Base-by-base conservation (phyloP, 1,140 invertebrate genomes). In the Lasaia peninsularis region DNA sequence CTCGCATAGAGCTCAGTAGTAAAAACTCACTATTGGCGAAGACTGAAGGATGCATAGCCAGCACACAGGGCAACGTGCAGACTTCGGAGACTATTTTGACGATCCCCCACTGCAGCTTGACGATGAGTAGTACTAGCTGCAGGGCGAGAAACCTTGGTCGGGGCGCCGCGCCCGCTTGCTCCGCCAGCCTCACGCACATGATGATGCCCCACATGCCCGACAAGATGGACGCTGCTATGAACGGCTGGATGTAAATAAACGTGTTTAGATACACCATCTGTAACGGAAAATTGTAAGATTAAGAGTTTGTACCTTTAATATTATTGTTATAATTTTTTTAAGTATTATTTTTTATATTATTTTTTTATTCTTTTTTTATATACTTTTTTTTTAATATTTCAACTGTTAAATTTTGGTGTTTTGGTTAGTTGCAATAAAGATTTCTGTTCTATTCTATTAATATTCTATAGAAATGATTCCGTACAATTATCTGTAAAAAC, bases 131-230 rank as follows among this genome's bases (percentile, higher is more conserved):
- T 0, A 90, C 90, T 24, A 91, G 53, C 62, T 92, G 91, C 2
- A 92, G 63, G 0, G 88, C 88, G 7, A 91, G 40, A 65, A 92
- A 91, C 64, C 91, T 90, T 2, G 72, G 67, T 8, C 62, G 89
- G 62, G 64, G 86, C 65, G 52, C 86, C 67, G 60, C 70, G 9
- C 89, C 88, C 0, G 91, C 69, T 1, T 84, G 67, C 10, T 87
- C 86, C 0, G 91, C 71, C 32, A 91, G 80, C 2, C 88, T 79
- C 0, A 92, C 90, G 3, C 88, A 89, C 91, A 93, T 93, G 10
- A 88, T 85, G 58, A 92, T 89, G 0, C 91, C 92, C 92, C 92
- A 93, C 12, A 93, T 82, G 2, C 92, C 92, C n/a, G 90, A 81
- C 4, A 93, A 63, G 20, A 93, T 92, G 1, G 92, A 93, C 0